phyloP scores from a whole-genome alignment of 1,140 invertebrate genomes.

The Octopus sinensis region DNA sequence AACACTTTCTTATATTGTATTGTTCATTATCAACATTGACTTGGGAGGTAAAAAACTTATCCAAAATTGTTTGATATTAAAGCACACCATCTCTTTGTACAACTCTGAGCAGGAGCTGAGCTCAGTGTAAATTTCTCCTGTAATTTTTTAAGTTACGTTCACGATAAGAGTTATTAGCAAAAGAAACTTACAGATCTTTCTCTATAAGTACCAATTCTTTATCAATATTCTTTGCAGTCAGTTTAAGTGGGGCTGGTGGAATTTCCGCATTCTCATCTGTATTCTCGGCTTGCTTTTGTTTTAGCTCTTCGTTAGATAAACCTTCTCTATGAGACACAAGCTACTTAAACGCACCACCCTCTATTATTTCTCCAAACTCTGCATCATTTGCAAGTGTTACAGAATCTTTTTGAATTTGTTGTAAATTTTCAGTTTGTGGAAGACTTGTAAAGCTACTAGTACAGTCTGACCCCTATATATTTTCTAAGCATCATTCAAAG shows the following conservation, averaged over 20 bases:
- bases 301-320: constrained; percentile 4
- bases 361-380: not conserved
- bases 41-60: not conserved
- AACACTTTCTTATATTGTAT: too few species aligned
- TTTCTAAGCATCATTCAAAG: not conserved
- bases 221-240: constrained; percentile 1
- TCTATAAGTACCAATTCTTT: not conserved
- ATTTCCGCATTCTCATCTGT: not conserved
- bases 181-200: not conserved
- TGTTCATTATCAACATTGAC: too few species aligned
- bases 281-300: not conserved
- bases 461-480: not conserved
- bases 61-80: constrained; percentile 5
- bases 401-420: not conserved
- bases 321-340: not conserved
- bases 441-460: not conserved
- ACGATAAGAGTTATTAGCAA: not conserved
- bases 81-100: not conserved
- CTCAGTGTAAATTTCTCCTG: not conserved
- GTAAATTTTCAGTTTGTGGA: not conserved
- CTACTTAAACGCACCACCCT: not conserved
- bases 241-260: not conserved
- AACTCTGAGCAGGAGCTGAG: not conserved
- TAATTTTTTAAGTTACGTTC: not conserved
- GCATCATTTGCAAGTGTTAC: not conserved